Base-by-base conservation (phyloP, 2,797 vertebrate species). In the Tokudaia muenninki region DNA sequence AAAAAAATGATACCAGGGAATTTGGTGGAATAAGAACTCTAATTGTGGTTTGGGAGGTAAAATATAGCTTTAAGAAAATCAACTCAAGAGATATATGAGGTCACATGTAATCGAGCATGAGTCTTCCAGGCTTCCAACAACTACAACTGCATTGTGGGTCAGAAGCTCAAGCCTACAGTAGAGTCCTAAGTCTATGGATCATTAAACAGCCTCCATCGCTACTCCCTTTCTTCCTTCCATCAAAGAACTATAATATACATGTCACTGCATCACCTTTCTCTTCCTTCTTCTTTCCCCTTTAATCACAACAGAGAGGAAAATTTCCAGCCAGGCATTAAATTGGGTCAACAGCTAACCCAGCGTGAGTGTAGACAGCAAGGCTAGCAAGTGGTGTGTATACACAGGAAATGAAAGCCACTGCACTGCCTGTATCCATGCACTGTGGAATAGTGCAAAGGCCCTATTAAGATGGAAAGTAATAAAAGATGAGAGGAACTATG, bases 301-400 rank as follows among this genome's bases (percentile, higher is more conserved):
- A 98, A 98, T 98, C 98, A 98, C 94, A 94, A 93, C 90, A 92
- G 93, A 92, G 88, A 98, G 91, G 96, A 81, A 97, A 96, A 37
- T 97, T 98, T 98, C 96, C 97, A 98, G 97, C 97, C 96, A 98
- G 87, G 97, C 97, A 97, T 98, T 98, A 98, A 98, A 98, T 96
- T 98, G 97, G 98, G 98, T 98, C 98, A 98, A 91, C 93, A 97
- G 97, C 97, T 98, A 97, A 96, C 98, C 94, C 96, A 97, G 97
- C 95, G 50, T 96, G 97, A 96, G 94, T 95, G 82, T 81, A 97
- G 97, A 95, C 91, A 95, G 52, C 88, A 89, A 87, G 96, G 97
- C 96, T 86, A 96, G 97, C 78, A 91, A 98, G 97, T 0, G 47
- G 96, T 50, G 95, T 94, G 65, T 55, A 94, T n/a, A 90, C 91